A percentile compares a stretch with the other conserved stretches of the same genome.
Conservation (phyloP, 1,140 invertebrate genomes). For the Magallana ariakensis region DNA sequence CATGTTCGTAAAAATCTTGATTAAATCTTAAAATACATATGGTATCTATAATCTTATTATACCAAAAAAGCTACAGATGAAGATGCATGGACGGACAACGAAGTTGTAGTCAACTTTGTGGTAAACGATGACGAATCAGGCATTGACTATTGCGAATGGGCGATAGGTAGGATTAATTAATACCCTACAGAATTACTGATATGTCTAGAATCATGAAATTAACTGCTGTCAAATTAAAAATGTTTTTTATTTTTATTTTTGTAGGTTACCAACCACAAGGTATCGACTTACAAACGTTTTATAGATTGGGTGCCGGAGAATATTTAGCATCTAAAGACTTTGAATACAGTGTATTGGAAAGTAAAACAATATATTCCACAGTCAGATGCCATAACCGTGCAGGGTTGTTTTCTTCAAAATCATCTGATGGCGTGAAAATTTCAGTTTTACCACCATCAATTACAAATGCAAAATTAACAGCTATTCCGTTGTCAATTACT, state of each 20-base stretch:
- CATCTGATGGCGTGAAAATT: slow-evolving; percentile 59
- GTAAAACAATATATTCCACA: slow-evolving; percentile 45
- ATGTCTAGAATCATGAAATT: too few relatives aligned
- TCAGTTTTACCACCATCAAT: neutral
- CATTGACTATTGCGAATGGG: slow-evolving; percentile 62
- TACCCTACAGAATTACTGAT: too few relatives aligned
- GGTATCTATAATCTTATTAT: too few relatives aligned
- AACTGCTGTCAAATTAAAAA: too few relatives aligned
- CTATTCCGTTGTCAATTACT: slow-evolving; percentile 28
- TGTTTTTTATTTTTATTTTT: neutral
- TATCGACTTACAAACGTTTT: slow-evolving; percentile 36
- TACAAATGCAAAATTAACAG: slow-evolving; percentile 23
- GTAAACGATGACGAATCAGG: slow-evolving; percentile 59
- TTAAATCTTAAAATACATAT: too few relatives aligned
- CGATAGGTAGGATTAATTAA: slow-evolving; percentile 52
- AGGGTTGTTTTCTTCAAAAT: slow-evolving; percentile 43
- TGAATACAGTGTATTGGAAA: neutral
- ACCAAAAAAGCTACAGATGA: slow-evolving; percentile 47
- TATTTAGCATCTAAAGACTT: neutral
- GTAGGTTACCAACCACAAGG: slow-evolving; percentile 39
- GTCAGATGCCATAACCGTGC: slow-evolving; percentile 60
- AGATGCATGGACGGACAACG: slow-evolving; percentile 45
- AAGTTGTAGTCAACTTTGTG: slow-evolving; percentile 54
- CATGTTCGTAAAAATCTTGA: too few relatives aligned
- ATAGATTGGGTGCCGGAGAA: neutral